Evolutionary conservation across 2,797 vertebrate genomes (phyloP), one percentile per base, ranked within the genome.

Genomic region (Aeoliscus strigatus): DNA sequence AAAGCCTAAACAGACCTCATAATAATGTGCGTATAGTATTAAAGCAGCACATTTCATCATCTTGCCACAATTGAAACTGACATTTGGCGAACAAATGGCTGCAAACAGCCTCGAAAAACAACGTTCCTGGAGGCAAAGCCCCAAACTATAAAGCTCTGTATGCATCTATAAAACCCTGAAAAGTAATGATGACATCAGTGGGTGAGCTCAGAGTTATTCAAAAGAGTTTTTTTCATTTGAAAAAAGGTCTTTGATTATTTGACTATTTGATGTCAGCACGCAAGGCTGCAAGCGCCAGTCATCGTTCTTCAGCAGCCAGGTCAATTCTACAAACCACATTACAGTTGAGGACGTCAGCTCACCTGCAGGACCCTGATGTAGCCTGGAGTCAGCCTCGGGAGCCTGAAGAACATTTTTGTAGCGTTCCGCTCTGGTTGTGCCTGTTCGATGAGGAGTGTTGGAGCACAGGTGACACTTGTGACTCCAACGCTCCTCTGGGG

Each of bases 301-400:
- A 4, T 27, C 11, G 1, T 27, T 29, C 28, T 14, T 8, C 28
- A 29, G 12, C 12, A 14, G 12, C n/a, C 9, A 3, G 2, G 8
- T 42, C 1, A 44, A 31, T 14, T 1, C 8, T 2, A 34, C 30
- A n/a, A n/a, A 36, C 6, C 3, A 21, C 18, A 6, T 21, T 21
- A 39, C 2, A 25, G 12, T 3, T 15, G 1, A 17, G 35, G 11
- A 12, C 13, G 8, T 35, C 3, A 35, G 7, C 83, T 80, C 41
- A 89, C 86, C 83, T 87, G 85, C 69, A 88, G 68, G 49, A 79
- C 70, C 51, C 82, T 60, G 65, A 85, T 85, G 73, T 86, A 88
- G 32, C 82, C 51, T 1, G 77, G 78, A 39, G 82, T 85, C 56
- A 81, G 52, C 62, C 76, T 74, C 4, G 72, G 76, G 29, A 88